Base-by-base conservation (phyloP, 2,888 invertebrate species). In the Scrobipalpa atriplicella region DNA sequence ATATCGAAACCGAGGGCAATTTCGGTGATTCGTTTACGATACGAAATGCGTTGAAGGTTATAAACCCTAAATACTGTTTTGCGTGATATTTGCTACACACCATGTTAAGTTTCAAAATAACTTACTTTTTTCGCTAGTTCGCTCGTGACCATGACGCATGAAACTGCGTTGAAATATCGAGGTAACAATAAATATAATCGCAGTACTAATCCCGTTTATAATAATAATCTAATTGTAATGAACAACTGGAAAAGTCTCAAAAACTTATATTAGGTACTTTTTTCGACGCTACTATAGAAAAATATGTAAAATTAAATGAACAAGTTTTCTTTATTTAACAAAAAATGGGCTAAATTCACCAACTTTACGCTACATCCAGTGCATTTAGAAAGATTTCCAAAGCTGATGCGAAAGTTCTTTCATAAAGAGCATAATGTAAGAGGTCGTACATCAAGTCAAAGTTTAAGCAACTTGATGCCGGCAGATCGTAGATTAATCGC, bases 391-490 rank as follows among this genome's bases (percentile, higher is more conserved):
- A 47, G 47, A 47, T 47, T 8, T 47, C n/a, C 10, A 8, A 47
- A 47, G n/a, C 47, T 47, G 47, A 47, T 47, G 16, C 47, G 47
- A 16, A 47, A 47, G 47, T 47, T 47, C 47, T 47, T 47, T 47
- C 47, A 47, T 56, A 21, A 56, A 56, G 29, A 58, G 38, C 38
- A 38, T 16, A 56, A 58, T 58, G 58, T 58, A 38, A 58, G 36
- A 38, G 58, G 58, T 58, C 58, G 38, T 58, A 58, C 58, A 58
- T 58, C 58, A 58, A 58, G 38, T 58, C 16, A 36, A 58, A 58
- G 58, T 58, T 58, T 58, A 18, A n/a, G 58, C 19, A 56, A 56
- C 56, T 21, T 19, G 19, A 21, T 13, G 21, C 29, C 18, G 11
- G 18, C 54, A 19, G 54, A 56, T 21, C 6, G 54, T 21, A 56